phyloP scores from a whole-genome alignment of 2,797 vertebrate genomes.

The Uromys caudimaculatus region DNA sequence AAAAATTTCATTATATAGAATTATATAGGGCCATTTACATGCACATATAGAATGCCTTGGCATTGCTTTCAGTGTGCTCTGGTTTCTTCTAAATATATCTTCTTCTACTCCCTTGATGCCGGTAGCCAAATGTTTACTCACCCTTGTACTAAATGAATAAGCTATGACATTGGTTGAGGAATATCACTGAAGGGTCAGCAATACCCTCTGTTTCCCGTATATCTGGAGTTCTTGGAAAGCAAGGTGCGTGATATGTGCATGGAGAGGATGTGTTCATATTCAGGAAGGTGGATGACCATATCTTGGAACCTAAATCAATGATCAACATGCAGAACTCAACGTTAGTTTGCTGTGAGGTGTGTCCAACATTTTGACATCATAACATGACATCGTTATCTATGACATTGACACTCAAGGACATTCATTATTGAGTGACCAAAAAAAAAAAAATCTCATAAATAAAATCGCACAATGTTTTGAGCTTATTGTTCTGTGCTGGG shows the following conservation, averaged over 20 bases:
- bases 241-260: too few species aligned
- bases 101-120: not conserved
- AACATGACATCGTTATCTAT: not conserved
- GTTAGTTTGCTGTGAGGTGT: not conserved
- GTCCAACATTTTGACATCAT: not conserved
- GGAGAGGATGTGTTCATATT: not conserved
- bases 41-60: too few species aligned
- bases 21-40: not conserved
- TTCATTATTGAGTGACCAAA: not conserved
- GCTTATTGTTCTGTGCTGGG: not conserved
- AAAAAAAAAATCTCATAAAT: not conserved
- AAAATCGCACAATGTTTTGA: not conserved
- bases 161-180: not conserved
- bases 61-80: not conserved
- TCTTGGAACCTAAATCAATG: not conserved
- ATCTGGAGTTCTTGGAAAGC: not conserved
- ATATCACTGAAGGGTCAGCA: not conserved
- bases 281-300: not conserved
- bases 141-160: not conserved
- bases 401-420: not conserved
- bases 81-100: not conserved
- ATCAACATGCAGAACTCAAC: fast-evolving
- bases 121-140: not conserved
- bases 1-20: not conserved
- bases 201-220: not conserved